Base-by-base conservation (phyloP, 2,888 invertebrate genomes). In the Neoaliturus tenellus region DNA sequence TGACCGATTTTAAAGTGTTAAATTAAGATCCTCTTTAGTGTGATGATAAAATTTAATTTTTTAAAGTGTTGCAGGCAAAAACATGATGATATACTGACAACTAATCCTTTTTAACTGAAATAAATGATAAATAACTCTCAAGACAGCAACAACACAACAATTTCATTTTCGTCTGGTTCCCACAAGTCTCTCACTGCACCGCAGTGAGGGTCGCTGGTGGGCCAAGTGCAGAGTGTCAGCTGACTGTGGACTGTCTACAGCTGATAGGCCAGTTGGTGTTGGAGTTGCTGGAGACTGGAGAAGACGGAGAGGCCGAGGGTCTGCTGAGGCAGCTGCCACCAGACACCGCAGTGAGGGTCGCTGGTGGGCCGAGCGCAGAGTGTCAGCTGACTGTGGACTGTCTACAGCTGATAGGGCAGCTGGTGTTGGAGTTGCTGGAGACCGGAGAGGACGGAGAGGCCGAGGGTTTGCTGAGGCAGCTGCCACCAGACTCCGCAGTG, bases 401-500 rank as follows among this genome's bases (percentile, higher is more conserved):
- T n/a, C n/a, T n/a, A n/a, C 62, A 62, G 62, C 28, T 62, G 31
- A 62, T 62, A 14, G 62, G 84, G n/a, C 39, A 78, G 75, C 69
- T 84, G 62, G 73, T 84, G 14, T 51, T 82, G 39, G 62, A 67
- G 39, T 31, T 84, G 55, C 67, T 84, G 33, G 84, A 84, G 73
- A 58, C 25, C 25, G 71, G 71, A 6, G 28, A 73, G 31, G 82
- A 81, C 0, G 12, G 28, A 0, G 67, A 67, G 41, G 84, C 82
- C 4, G 44, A 62, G 44, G 48, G 55, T 4, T 51, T 84, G 69
- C 48, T 84, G 28, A 39, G 41, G 51, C 39, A 51, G 35, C n/a
- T 84, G n/a, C 48, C 75, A 67, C 25, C 23, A 0, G 82, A 84
- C 31, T 44, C 39, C 17, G 84, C 82, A 2, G 48, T 82, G 8